Percentiles rank a stretch among this genome's conserved stretches.
Evolutionary conservation across 2,888 invertebrate genomes (phyloP).

Genomic region (Drosophila austrosaltans): DNA sequence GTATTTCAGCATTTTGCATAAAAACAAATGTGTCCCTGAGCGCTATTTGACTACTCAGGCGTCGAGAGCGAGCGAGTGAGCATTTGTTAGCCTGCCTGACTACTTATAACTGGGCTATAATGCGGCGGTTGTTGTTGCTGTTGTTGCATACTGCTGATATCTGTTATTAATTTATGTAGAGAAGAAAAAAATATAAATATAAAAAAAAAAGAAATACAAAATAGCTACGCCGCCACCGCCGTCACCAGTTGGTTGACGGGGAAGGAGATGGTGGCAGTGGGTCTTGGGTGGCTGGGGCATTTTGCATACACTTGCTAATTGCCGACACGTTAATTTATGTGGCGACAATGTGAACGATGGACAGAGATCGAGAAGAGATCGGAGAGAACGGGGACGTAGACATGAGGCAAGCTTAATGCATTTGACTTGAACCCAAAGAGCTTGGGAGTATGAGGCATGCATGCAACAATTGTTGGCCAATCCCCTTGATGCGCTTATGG

Average conservation of each 20-base stretch:
- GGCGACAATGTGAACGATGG: slow-evolving; percentile 56
- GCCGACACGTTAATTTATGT: slow-evolving; percentile 78
- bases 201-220: slow-evolving; percentile 21
- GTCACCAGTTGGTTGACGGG: slow-evolving; percentile 26
- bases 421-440: slow-evolving; percentile 43
- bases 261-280: not conserved
- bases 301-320: slow-evolving; percentile 80
- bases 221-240: slow-evolving; percentile 6
- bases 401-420: slow-evolving; percentile 67
- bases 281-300: slow-evolving; percentile 48
- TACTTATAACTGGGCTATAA: slow-evolving; percentile 74
- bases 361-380: slow-evolving; percentile 19
- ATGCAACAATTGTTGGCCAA: slow-evolving; percentile 70
- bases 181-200: too few species aligned
- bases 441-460: slow-evolving; percentile 24
- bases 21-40: slow-evolving; percentile 79
- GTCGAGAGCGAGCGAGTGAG: slow-evolving; percentile 27
- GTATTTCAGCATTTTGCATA: slow-evolving; percentile 43
- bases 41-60: slow-evolving; percentile 63
- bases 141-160: slow-evolving; percentile 61
- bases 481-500: slow-evolving; percentile 54
- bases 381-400: slow-evolving; percentile 19
- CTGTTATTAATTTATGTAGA: slow-evolving; percentile 78
- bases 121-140: slow-evolving; percentile 45
- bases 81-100: slow-evolving; percentile 35